phyloP scores from a whole-genome alignment of 2,797 vertebrate genomes.

The Sebastes kiyomatsui region DNA sequence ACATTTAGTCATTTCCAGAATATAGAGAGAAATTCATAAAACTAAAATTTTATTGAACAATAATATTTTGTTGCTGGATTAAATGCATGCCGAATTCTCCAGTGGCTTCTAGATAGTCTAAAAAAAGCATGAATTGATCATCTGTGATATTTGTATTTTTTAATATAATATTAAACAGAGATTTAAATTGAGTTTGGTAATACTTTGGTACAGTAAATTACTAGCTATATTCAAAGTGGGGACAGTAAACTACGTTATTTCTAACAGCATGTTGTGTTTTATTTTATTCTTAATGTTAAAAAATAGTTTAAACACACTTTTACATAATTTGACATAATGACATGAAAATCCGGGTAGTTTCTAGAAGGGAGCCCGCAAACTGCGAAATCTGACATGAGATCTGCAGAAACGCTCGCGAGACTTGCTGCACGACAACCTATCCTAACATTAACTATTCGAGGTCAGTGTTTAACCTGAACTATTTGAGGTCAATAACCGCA shows the following conservation, averaged over 20 bases:
- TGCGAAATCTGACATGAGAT: no score
- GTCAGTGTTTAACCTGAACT: no score
- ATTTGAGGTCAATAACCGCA: no score
- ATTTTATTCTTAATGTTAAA: neutral
- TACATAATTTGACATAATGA: no score
- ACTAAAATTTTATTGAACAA: neutral
- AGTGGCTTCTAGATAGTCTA: neutral
- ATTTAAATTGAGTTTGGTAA: neutral
- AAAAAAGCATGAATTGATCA: rapidly evolving
- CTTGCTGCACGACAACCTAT: no score
- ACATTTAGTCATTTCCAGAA: neutral
- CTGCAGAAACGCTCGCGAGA: no score
- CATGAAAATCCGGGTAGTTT: no score
- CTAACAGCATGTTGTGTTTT: neutral
- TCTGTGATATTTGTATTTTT: rapidly evolving
- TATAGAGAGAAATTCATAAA: neutral
- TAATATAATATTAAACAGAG: neutral
- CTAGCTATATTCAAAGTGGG: neutral
- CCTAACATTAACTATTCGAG: no score
- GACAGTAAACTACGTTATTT: neutral
- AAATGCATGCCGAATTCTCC: neutral
- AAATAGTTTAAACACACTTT: neutral
- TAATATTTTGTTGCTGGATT: neutral
- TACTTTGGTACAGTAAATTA: neutral
- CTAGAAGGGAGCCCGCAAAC: no score